Percentiles rank a stretch among this genome's conserved stretches.
Evolutionary conservation across 2,113 vertebrate species (phyloP).

Genomic region (Albula goreensis): DNA sequence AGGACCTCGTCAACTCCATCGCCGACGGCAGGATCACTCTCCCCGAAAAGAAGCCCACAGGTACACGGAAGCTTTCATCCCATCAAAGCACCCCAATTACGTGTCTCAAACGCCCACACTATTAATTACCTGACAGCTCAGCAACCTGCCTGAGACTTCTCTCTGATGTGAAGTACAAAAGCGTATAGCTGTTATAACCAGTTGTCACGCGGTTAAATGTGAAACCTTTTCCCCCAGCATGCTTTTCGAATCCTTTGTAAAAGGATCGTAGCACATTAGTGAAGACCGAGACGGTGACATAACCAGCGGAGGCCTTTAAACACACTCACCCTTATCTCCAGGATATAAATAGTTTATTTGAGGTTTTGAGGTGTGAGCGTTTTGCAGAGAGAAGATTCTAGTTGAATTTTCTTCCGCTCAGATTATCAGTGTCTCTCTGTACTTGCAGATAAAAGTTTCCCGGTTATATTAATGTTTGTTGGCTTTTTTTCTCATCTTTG

Average conservation of each 20-base stretch:
- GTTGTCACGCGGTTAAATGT: not conserved
- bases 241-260: not conserved
- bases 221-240: not conserved
- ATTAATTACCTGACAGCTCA: not conserved
- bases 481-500: not conserved
- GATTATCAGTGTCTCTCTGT: too few relatives aligned
- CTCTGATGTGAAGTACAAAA: not conserved
- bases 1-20: constrained; percentile 91
- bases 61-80: constrained; percentile 56
- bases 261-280: not conserved
- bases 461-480: not conserved
- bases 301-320: too few relatives aligned
- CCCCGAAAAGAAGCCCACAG: constrained; percentile 82
- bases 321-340: not conserved
- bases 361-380: not conserved
- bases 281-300: not conserved
- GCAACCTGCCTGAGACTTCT: not conserved
- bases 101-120: too few relatives aligned
- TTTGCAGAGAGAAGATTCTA: not conserved
- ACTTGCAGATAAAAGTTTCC: not conserved
- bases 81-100: too few relatives aligned
- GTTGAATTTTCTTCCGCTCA: too few relatives aligned
- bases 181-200: not conserved
- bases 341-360: not conserved
- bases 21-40: constrained; percentile 86